Base-by-base conservation (phyloP, 1,140 invertebrate genomes). In the Drosophila ficusphila region DNA sequence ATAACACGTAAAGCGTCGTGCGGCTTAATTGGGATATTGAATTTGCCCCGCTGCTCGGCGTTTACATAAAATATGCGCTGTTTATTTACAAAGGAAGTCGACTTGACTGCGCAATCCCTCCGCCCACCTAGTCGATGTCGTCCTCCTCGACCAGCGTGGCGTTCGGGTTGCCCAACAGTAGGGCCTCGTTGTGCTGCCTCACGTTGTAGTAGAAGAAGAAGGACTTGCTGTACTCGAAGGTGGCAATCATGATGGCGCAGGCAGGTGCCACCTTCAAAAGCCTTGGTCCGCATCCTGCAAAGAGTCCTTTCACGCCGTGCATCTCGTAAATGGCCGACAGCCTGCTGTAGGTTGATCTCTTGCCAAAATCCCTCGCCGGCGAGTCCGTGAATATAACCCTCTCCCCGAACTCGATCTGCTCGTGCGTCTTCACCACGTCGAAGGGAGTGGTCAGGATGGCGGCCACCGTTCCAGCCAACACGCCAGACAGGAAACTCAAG, bases 341-440 rank as follows among this genome's bases (percentile, higher is more conserved):
- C 25, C 93, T 92, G 36, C 92, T 91, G 42, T 48, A 61, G 23
- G 71, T 71, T 14, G 90, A 77, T 53, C 74, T 39, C 69, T 86
- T 90, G 31, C 48, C 48, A 16, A 75, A 5, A n/a, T 88, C 81
- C 19, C 64, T 54, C 8, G 54, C 14, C 1, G 82, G 76, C 0
- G 76, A 92, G 95, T 95, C 94, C 91, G 94, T 93, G 91, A 96
- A 95, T 72, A 96, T 94, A 92, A 96, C 94, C 79, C 94, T 95
- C 91, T 98, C 96, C 6, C 98, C 98, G 82, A 99, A 94, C 92
- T 99, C 97, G 81, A 99, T 98, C 94, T 99, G 98, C 79, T 96
- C 95, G 89, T 98, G 96, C 3, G 99, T 99, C 94, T 99, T 99
- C 0, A 99, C 96, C n/a, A 99, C 98, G 93, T 99, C 99, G 93